These are phyloP conservation scores for Iphiclides podalirius DNA, from an alignment of 2,888 invertebrate species.

Conservation along the genomic window DNA sequence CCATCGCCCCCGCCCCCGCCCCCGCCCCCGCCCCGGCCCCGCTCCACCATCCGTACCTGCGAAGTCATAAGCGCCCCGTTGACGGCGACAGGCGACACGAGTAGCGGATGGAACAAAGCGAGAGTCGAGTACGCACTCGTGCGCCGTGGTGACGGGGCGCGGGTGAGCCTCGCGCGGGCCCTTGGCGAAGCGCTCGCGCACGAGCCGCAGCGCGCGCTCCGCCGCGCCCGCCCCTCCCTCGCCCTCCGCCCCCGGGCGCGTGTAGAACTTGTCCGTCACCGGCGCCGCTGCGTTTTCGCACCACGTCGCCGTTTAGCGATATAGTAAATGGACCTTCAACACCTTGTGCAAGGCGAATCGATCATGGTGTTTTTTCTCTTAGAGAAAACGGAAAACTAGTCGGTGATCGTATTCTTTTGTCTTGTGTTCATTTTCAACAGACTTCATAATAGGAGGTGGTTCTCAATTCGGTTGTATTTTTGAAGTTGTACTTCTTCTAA, in stretches of 20 bases:
- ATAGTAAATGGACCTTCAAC: too few species aligned
- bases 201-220: constrained; percentile 34
- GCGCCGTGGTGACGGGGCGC: constrained; percentile 44
- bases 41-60: constrained; percentile 67
- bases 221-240: constrained; percentile 20
- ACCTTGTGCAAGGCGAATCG: too few species aligned
- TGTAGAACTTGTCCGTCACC: constrained; percentile 56
- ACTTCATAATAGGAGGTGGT: too few species aligned
- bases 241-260: constrained; percentile 26
- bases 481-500: too few species aligned
- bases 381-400: too few species aligned
- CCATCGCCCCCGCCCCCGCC: constrained; percentile 30
- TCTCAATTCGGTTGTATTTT: too few species aligned
- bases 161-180: constrained; percentile 44
- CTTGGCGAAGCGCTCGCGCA: constrained; percentile 41
- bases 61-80: constrained; percentile 18
- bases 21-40: constrained; percentile 20
- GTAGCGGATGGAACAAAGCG: too few species aligned
- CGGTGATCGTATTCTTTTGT: too few species aligned
- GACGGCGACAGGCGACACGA: too few species aligned
- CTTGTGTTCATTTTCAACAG: too few species aligned
- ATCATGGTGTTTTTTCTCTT: too few species aligned
- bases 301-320: too few species aligned
- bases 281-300: constrained; percentile 44
- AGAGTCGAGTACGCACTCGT: constrained; percentile 38